Base-by-base conservation (phyloP, 2,888 invertebrate genomes). In the Pammene aurita region DNA sequence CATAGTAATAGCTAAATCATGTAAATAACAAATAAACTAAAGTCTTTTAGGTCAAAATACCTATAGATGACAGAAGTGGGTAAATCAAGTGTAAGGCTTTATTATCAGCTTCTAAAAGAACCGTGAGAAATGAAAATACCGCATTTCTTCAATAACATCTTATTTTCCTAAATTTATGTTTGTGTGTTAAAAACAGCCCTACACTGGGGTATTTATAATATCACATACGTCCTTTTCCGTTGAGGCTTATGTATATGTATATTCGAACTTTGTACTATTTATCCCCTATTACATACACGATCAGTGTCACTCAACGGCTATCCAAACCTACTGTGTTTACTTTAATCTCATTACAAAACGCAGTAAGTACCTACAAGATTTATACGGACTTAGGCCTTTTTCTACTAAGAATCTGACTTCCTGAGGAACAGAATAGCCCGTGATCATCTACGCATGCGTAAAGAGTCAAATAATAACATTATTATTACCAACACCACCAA, bases 391-490 rank as follows among this genome's bases (percentile, higher is more conserved):
- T 41, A 41, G 9, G 16, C 0, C 62, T 13, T 62, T 62, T 41
- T 38, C 62, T 10, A n/a, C 26, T 62, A 13, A 41, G 34, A 35
- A n/a, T 26, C 2, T n/a, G 13, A 38, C 50, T 90, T 82, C 85
- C 87, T 83, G 78, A 81, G 81, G 61, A 44, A 85, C 81, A 86
- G 84, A 88, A 88, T 88, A 82, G 87, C 77, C 84, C 82, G 84
- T 88, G 90, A 90, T 88, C 88, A 83, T 82, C 85, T 82, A 82
- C 89, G 89, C 88, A 90, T 88, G 88, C 89, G 80, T 77, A 79
- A 73, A 84, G 84, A 83, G 80, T 84, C 87, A 82, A 90, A 90
- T 88, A 87, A 88, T 90, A 90, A 88, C 89, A 89, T 71, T 68
- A 71, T 71, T 72, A 67, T 67, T 66, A 67, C 38, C 46, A 57